Percentiles rank a stretch among this genome's conserved stretches.
phyloP scores from a whole-genome alignment of 92 coral and sea anemone genomes.

The Metridium senile region DNA sequence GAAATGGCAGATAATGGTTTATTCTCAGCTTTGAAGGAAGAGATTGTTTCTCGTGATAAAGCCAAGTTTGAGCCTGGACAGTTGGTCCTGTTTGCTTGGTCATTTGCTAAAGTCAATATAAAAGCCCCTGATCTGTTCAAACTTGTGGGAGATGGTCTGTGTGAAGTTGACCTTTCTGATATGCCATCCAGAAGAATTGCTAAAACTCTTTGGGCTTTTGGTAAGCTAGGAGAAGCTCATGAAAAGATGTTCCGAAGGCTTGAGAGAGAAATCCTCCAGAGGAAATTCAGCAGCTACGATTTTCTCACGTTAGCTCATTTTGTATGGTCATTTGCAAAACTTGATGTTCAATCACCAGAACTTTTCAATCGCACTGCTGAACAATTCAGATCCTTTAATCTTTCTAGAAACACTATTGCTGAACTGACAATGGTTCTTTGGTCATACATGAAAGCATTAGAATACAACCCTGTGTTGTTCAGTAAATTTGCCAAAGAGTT shows the following conservation, averaged over 20 bases:
- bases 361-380: slow-evolving; percentile 28
- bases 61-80: slow-evolving; percentile 36
- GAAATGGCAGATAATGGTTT: slow-evolving; percentile 23
- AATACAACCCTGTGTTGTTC: slow-evolving; percentile 25
- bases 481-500: slow-evolving; percentile 24
- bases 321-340: slow-evolving; percentile 52
- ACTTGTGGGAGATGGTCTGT: slow-evolving; percentile 37
- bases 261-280: slow-evolving; percentile 31
- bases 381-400: slow-evolving; percentile 9
- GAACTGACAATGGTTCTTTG: slow-evolving; percentile 40
- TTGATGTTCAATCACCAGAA: slow-evolving; percentile 22
- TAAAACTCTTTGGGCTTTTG: slow-evolving; percentile 47
- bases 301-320: slow-evolving; percentile 32
- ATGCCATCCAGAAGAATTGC: slow-evolving; percentile 44
- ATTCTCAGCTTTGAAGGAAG: slow-evolving; percentile 26
- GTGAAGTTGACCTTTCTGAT: slow-evolving; percentile 32
- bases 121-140: slow-evolving; percentile 34
- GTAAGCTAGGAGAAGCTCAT: slow-evolving; percentile 30
- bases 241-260: slow-evolving; percentile 24
- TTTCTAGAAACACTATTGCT: slow-evolving; percentile 10
- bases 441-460: slow-evolving; percentile 46
- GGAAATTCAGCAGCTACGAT: slow-evolving; percentile 29
- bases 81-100: slow-evolving; percentile 46
- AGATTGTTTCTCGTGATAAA: slow-evolving; percentile 21
- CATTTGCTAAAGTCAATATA: slow-evolving; percentile 40